Evolutionary conservation across 1,140 invertebrate genomes (phyloP).

Genomic region (Probaryconus sp.): DNA sequence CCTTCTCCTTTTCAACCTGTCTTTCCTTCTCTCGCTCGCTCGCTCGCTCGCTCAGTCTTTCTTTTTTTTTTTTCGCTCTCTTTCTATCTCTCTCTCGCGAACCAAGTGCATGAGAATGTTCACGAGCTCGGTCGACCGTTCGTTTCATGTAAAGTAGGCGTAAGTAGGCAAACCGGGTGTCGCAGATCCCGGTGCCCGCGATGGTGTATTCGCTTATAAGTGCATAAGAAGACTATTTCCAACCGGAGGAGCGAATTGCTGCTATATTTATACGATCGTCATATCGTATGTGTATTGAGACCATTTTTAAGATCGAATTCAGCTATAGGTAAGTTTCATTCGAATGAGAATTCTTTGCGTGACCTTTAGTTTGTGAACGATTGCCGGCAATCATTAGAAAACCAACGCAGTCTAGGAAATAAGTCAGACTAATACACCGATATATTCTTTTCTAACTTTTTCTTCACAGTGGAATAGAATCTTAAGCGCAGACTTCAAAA

Average conservation of each 20-base stretch:
- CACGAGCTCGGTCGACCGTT: slow-evolving; percentile 64
- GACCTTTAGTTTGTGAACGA: no score
- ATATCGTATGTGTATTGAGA: slow-evolving; percentile 20
- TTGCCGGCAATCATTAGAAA: no score
- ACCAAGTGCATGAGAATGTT: slow-evolving; percentile 60
- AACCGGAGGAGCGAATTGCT: slow-evolving; percentile 31
- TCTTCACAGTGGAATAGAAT: no score
- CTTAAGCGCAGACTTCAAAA: no score
- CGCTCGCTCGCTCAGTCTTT: slow-evolving; percentile 7
- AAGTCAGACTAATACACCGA: no score
- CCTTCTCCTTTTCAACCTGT: slow-evolving; percentile 27
- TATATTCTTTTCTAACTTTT: no score
- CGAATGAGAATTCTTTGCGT: no score
- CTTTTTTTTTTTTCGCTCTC: slow-evolving; percentile 16
- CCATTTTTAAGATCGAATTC: slow-evolving; percentile 2
- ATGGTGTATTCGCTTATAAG: slow-evolving; percentile 54
- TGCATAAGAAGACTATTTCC: slow-evolving; percentile 45
- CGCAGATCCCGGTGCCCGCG: slow-evolving; percentile 62
- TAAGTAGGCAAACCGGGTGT: slow-evolving; percentile 74
- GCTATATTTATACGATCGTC: slow-evolving; percentile 45
- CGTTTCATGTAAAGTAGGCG: slow-evolving; percentile 69
- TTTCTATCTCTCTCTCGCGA: slow-evolving; percentile 40
- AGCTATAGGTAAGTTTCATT: no score
- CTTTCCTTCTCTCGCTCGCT: slow-evolving; percentile 13
- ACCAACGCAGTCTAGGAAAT: no score